These are phyloP conservation scores for Salticus scenicus DNA, from an alignment of 2,888 invertebrate genomes.

Conservation along the genomic window DNA sequence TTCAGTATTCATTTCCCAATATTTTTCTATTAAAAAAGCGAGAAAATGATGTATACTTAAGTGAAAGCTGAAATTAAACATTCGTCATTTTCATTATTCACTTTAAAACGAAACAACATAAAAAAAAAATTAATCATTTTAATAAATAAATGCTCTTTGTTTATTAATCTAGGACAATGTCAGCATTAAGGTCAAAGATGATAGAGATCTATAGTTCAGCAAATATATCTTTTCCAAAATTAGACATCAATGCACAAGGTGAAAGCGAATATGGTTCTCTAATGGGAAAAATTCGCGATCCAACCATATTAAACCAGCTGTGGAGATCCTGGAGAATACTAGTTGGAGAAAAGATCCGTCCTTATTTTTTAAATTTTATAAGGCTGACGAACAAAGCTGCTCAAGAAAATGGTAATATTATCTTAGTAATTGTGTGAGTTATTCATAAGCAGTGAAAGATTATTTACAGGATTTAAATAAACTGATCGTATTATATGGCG, in stretches of 20 bases:
- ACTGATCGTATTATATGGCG: no score
- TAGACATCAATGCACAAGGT: conserved; percentile 26
- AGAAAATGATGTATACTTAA: no score
- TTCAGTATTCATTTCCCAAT: no score
- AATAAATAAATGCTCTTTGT: no score
- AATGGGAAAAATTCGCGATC: conserved; percentile 37
- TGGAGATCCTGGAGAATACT: conserved; percentile 54
- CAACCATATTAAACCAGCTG: conserved; percentile 21
- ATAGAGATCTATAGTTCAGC: conserved; percentile 40
- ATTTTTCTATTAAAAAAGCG: no score
- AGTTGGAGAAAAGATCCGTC: conserved; percentile 26
- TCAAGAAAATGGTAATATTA: conserved; percentile 52
- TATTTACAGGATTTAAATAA: no score
- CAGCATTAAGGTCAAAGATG: conserved; percentile 27
- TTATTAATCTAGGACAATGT: conserved; percentile 33
- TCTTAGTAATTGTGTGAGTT: no score
- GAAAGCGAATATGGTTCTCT: conserved; percentile 35
- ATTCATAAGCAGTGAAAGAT: no score
- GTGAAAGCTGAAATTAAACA: no score
- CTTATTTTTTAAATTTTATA: conserved; percentile 22
- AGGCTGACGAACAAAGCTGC: conserved; percentile 48
- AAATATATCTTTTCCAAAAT: conserved; percentile 6
- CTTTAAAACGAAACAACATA: no score
- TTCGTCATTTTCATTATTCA: no score
- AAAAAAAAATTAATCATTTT: no score